Percentiles rank a stretch among this genome's conserved stretches.
Evolutionary conservation across 2,113 vertebrate genomes (phyloP).

Genomic region (Seriola quinqueradiata): DNA sequence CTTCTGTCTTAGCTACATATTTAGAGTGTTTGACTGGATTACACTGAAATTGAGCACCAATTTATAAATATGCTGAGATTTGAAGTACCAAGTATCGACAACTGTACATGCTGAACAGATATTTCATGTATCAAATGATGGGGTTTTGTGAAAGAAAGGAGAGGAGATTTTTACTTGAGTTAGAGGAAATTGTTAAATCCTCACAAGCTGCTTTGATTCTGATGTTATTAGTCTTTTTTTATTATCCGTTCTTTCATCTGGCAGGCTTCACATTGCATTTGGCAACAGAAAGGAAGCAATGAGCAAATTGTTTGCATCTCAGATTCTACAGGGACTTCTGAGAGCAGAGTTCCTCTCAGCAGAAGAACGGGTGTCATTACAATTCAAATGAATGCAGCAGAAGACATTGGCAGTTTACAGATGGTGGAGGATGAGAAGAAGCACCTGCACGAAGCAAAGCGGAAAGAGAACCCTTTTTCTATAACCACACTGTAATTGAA

Average conservation of each 20-base stretch:
- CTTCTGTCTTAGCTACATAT: background rate
- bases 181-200: constrained; percentile 34
- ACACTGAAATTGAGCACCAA: no score
- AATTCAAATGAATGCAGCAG: constrained; percentile 48
- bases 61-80: background rate
- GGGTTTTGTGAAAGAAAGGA: background rate
- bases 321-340: constrained; percentile 11
- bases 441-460: constrained; percentile 33
- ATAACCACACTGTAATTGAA: constrained; percentile 27
- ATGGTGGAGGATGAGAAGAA: constrained; percentile 39
- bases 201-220: constrained; percentile 30
- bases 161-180: constrained; percentile 24
- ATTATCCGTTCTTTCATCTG: constrained; percentile 25
- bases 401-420: constrained; percentile 31
- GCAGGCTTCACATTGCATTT: constrained; percentile 32
- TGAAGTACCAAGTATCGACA: background rate
- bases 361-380: constrained; percentile 41
- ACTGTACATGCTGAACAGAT: background rate
- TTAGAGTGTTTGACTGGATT: no score
- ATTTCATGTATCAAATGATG: background rate
- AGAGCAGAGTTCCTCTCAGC: constrained; percentile 23
- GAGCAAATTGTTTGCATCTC: constrained; percentile 53
- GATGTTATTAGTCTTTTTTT: constrained; percentile 11
- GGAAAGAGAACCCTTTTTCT: constrained; percentile 16
- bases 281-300: constrained; percentile 30